phyloP scores from a whole-genome alignment of 2,797 vertebrate genomes.

The Dryobates pubescens region DNA sequence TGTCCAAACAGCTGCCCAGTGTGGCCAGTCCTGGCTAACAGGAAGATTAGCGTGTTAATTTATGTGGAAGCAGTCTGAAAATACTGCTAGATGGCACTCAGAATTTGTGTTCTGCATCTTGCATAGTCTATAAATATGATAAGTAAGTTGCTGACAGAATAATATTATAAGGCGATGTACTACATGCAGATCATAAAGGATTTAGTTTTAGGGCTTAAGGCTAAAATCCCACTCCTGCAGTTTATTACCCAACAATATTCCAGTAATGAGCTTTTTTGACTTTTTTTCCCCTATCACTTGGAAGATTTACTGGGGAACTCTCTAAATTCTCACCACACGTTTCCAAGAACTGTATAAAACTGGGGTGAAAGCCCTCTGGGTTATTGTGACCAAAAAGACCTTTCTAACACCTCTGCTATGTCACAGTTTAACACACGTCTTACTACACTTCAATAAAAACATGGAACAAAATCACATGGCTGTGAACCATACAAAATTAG shows the following conservation, averaged over 20 bases:
- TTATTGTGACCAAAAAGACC: conserved; percentile 50
- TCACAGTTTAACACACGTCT: conserved; percentile 17
- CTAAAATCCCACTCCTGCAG: conserved; percentile 73
- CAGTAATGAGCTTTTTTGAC: conserved; percentile 72
- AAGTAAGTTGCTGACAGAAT: conserved; percentile 76
- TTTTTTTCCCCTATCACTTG: conserved; percentile 6
- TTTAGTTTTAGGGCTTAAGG: conserved; percentile 73
- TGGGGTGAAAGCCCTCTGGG: background rate
- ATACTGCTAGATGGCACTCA: conserved; percentile 55
- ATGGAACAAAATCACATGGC: background rate
- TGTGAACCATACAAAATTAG: conserved; percentile 22
- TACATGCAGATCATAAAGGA: conserved; percentile 76
- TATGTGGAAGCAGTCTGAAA: conserved; percentile 20
- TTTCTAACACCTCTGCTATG: conserved; percentile 17
- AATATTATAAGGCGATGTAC: conserved; percentile 71
- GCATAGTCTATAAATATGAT: conserved; percentile 69
- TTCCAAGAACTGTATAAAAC: conserved; percentile 64
- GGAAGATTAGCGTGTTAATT: conserved; percentile 27
- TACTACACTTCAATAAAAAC: conserved; percentile 1
- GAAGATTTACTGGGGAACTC: conserved; percentile 74
- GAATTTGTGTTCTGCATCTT: conserved; percentile 65
- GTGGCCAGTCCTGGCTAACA: background rate
- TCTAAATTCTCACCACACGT: conserved; percentile 65
- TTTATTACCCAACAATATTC: conserved; percentile 71
- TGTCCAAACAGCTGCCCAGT: background rate